Base-by-base conservation (phyloP, 2,113 vertebrate genomes). In the Cheilinus undulatus region DNA sequence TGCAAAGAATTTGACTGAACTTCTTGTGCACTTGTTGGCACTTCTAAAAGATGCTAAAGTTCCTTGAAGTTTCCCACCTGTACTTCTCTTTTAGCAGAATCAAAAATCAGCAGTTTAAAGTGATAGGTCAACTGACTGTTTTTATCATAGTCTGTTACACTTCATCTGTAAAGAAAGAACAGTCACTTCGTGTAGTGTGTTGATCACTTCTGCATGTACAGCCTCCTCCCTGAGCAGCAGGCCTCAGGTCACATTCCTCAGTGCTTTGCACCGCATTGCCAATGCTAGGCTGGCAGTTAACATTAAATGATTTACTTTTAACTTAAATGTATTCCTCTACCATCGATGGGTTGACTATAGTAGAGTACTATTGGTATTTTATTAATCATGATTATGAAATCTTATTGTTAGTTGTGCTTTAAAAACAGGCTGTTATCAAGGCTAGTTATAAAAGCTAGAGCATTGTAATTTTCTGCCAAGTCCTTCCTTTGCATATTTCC, bases 161-260 rank as follows among this genome's bases (percentile, higher is more conserved):
- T 22, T 23, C 20, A 10, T 22, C 14, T 11, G 34, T 2, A 42
- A 56, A 14, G 36, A 1, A 42, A 51, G 3, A 51, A 62, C 53
- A 64, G 58, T 72, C 46, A n/a, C 62, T 24, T 46, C 22, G 30
- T 38, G 32, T 69, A n/a, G 49, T 65, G 26, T 60, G 49, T 63
- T 75, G 46, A 51, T 46, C 57, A 51, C 17, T 17, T 60, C 57
- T 63, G n/a, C 3, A 40, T 3, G 40, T 13, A 12, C 19, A 46
- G 62, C 53, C 22, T 45, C 1, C 14, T 19, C 7, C 42, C 42
- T 1, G 10, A 42, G 40, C 17, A 23, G 58, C 38, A 40, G 54
- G 43, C 61, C 40, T 73, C 19, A 50, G 48, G 78, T 84, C 75
- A 74, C 43, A 80, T 73, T 85, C 49, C 72, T 77, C 65, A 51